phyloP scores from a whole-genome alignment of 2,888 invertebrate genomes.

The Drosophila anomelani region DNA sequence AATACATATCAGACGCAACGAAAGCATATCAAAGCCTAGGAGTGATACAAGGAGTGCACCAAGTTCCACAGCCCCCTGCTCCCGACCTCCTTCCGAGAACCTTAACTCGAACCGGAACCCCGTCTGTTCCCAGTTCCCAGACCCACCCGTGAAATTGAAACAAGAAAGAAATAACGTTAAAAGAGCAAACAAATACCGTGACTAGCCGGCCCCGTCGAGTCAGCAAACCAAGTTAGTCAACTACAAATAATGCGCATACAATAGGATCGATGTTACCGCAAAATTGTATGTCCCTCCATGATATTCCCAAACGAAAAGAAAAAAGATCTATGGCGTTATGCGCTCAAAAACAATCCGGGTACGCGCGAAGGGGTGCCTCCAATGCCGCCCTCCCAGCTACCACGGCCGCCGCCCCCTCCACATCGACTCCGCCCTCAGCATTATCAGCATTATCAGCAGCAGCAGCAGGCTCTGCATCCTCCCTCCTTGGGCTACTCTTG shows the following conservation, averaged over 20 bases:
- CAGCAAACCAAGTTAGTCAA: slow-evolving; percentile 75
- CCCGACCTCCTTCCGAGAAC: neutral
- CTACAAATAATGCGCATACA: slow-evolving; percentile 84
- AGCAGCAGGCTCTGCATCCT: slow-evolving; percentile 23
- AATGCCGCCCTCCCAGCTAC: slow-evolving; percentile 78
- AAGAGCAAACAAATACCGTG: slow-evolving; percentile 32
- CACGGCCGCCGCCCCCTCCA: slow-evolving; percentile 82
- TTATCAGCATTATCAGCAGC: neutral
- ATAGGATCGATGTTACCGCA: slow-evolving; percentile 85
- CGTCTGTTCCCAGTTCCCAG: slow-evolving; percentile 18
- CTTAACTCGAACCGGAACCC: slow-evolving; percentile 8
- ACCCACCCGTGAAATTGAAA: slow-evolving; percentile 14
- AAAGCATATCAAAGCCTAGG: slow-evolving; percentile 63
- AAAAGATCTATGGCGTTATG: slow-evolving; percentile 85
- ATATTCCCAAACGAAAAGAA: slow-evolving; percentile 84
- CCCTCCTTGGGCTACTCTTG: slow-evolving; percentile 24
- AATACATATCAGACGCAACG: slow-evolving; percentile 54
- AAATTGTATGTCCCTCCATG: slow-evolving; percentile 85
- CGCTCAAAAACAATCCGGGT: slow-evolving; percentile 81
- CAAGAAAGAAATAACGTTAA: neutral
- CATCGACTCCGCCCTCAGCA: slow-evolving; percentile 80
- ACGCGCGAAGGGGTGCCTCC: slow-evolving; percentile 71
- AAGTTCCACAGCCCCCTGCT: neutral
- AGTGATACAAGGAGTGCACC: slow-evolving; percentile 45
- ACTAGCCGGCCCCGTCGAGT: slow-evolving; percentile 62